These are phyloP conservation scores for honey bee (Apis mellifera) DNA, from an alignment of 1,140 invertebrate genomes.

Conservation along the genomic window Amel_HAv3.1 CM009941.2:15213501-15214000, in stretches of 20 bases:
- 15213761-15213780: background rate
- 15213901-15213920: constrained; percentile 2
- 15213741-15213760: no score
- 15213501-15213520: background rate
- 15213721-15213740: background rate
- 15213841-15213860: constrained; percentile 48
- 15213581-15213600: no score
- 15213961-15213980: background rate
- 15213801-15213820: constrained; percentile 58
- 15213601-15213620: background rate
- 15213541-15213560: background rate
- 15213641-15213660: background rate
- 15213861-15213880: constrained; percentile 61
- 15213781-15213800: constrained; percentile 25
- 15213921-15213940: constrained; percentile 42
- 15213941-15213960: background rate
- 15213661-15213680: background rate
- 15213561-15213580: no score
- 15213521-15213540: background rate
- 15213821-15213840: constrained; percentile 53
- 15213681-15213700: background rate
- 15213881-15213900: constrained; percentile 45
- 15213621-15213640: background rate
- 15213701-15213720: background rate
- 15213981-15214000: background rate